Evolutionary conservation across 2,113 vertebrate species (phyloP).

Genomic region (Caracal caracal): DNA sequence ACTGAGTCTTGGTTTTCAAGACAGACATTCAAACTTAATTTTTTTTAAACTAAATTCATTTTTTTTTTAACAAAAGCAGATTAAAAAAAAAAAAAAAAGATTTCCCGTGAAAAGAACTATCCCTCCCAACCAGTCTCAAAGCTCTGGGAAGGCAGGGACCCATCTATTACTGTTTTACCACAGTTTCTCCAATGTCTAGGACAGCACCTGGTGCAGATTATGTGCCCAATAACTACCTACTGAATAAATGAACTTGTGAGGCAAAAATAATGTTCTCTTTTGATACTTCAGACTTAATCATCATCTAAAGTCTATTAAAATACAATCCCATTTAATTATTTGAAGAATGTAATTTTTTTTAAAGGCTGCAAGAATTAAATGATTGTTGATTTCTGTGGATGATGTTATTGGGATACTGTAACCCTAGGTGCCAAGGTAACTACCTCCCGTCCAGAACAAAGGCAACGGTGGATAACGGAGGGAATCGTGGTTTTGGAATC

Average conservation of each 20-base stretch:
- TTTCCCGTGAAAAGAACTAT: neutral
- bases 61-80: neutral
- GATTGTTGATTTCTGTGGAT: neutral
- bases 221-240: neutral
- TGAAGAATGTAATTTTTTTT: neutral
- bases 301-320: neutral
- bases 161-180: neutral
- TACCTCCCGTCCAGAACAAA: neutral
- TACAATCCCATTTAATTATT: neutral
- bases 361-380: neutral
- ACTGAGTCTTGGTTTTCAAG: neutral
- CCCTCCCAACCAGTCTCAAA: neutral
- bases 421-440: neutral
- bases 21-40: neutral
- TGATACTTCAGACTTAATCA: neutral
- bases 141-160: neutral
- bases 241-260: neutral
- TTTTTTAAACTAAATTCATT: neutral
- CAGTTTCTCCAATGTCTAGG: neutral
- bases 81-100: neutral
- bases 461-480: too few species aligned
- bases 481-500: neutral
- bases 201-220: neutral
- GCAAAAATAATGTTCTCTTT: neutral
- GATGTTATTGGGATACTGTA: neutral